These are phyloP conservation scores for Epizoanthus stellaris DNA, from an alignment of 92 coral and sea anemone species.

Conservation along the genomic window DNA sequence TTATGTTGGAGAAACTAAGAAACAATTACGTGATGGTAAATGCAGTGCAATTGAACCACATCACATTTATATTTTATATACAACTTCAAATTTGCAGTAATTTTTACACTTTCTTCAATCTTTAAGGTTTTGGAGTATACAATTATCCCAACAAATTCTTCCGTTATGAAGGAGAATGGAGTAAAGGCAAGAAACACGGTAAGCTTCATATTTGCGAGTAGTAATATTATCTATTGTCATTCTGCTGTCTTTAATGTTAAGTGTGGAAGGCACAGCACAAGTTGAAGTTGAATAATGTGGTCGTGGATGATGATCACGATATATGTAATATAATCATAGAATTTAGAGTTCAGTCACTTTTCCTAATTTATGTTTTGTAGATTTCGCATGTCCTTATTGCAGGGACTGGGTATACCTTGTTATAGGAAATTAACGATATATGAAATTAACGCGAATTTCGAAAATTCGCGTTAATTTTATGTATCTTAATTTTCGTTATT, in stretches of 20 bases:
- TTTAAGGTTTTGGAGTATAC: slow-evolving; percentile 95
- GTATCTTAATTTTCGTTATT: too few species aligned
- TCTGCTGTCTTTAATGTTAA: neutral
- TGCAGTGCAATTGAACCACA: neutral
- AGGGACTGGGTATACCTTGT: too few species aligned
- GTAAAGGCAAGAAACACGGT: slow-evolving; percentile 97
- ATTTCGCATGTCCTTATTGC: too few species aligned
- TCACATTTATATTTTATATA: neutral
- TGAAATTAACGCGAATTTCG: too few species aligned
- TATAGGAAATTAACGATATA: too few species aligned
- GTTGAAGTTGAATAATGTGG: too few species aligned
- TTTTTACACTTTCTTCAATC: slow-evolving; percentile 33
- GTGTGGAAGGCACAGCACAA: neutral
- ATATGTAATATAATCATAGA: too few species aligned
- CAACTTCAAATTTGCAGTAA: neutral
- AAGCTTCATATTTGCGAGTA: neutral
- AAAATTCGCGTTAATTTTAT: too few species aligned
- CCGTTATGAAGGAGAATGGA: slow-evolving; percentile 99
- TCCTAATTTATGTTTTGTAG: too few species aligned
- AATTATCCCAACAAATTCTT: slow-evolving; percentile 93
- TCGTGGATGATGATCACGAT: too few species aligned
- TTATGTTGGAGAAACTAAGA: slow-evolving; percentile 95
- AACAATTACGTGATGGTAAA: slow-evolving; percentile 95
- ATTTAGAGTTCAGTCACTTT: too few species aligned
- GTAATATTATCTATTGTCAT: neutral